phyloP scores from a whole-genome alignment of 2,888 invertebrate species.

The Apotomis capreana region DNA sequence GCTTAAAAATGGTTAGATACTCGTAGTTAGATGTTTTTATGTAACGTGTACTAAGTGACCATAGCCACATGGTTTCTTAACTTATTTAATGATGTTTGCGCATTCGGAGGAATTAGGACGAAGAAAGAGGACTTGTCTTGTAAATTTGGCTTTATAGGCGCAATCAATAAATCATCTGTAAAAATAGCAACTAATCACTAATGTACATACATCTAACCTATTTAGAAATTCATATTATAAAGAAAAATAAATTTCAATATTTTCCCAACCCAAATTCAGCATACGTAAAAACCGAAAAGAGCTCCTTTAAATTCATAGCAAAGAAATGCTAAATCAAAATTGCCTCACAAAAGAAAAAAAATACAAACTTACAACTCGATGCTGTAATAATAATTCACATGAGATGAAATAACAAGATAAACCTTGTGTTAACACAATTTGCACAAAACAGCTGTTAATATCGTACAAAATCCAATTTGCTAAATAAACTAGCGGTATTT shows the following conservation, averaged over 20 bases:
- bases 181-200: no score
- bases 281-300: constrained; percentile 13
- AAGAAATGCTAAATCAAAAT: neutral
- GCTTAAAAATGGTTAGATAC: no score
- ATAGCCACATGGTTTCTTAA: no score
- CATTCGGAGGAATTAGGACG: no score
- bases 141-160: no score
- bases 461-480: constrained; percentile 3
- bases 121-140: no score
- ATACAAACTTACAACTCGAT: neutral
- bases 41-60: no score
- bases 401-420: neutral
- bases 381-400: neutral
- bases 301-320: constrained; percentile 1
- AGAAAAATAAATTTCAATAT: constrained; percentile 12
- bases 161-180: no score
- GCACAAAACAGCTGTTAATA: constrained; percentile 1
- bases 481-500: constrained; percentile 15
- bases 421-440: neutral
- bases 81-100: no score
- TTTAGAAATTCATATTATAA: neutral
- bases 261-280: neutral
- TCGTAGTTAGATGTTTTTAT: no score
- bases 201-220: no score
- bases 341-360: neutral